A percentile compares a stretch with the other conserved stretches of the same genome.
Evolutionary conservation across 2,113 vertebrate species (phyloP).

Genomic region (Cololabis saira): DNA sequence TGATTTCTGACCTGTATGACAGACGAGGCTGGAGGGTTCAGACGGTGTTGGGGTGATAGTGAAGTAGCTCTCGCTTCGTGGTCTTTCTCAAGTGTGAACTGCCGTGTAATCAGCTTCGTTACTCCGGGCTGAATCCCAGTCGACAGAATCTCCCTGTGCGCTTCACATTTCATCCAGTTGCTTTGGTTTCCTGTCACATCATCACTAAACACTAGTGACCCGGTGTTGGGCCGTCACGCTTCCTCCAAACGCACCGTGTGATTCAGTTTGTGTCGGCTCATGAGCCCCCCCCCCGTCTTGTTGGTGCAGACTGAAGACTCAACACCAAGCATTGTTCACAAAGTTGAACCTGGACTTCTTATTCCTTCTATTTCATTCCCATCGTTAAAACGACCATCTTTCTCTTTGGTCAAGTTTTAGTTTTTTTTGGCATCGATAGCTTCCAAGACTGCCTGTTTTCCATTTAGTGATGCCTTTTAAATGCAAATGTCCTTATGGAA

Average conservation of each 20-base stretch:
- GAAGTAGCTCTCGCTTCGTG: neutral
- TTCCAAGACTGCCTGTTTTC: no score
- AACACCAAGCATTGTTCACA: neutral
- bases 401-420: no score
- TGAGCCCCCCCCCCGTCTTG: no score
- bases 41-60: no score
- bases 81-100: neutral
- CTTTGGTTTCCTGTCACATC: neutral
- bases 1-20: neutral
- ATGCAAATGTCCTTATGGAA: no score
- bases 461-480: no score
- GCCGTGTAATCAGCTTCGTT: neutral
- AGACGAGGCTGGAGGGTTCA: neutral
- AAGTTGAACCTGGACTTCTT: no score
- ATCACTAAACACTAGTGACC: neutral
- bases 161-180: neutral
- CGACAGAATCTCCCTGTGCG: neutral
- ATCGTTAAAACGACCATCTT: no score
- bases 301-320: neutral
- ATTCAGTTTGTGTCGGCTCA: neutral
- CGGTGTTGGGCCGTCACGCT: neutral
- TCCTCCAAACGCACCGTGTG: no score
- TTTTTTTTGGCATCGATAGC: no score
- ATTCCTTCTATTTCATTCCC: no score
- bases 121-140: neutral